Conservation (phyloP, 1,140 invertebrate genomes). For the Lordiphosa collinella region DNA sequence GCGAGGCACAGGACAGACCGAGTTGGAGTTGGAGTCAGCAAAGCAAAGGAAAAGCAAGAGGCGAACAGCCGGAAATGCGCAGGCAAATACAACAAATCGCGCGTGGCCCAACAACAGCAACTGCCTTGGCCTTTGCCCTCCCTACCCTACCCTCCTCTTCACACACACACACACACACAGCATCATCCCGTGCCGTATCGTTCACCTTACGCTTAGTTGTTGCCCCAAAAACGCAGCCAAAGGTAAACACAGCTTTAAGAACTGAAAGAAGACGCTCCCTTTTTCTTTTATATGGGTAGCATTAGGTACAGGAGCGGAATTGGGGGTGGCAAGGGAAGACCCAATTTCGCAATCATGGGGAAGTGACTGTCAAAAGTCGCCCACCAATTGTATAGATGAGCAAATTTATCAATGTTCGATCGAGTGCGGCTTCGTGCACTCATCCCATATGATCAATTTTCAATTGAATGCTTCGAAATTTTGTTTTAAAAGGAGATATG, state of each 20-base stretch:
- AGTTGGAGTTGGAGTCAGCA: neutral
- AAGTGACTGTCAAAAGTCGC: no score
- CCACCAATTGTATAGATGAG: no score
- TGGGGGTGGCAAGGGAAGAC: no score
- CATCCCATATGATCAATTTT: no score
- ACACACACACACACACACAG: neutral
- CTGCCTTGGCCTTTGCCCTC: conserved; percentile 33
- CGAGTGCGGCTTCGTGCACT: no score
- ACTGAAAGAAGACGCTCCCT: neutral
- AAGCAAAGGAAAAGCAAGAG: neutral
- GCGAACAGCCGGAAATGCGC: conserved; percentile 54
- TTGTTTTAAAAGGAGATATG: no score
- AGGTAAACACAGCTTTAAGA: conserved; percentile 32
- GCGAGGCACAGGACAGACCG: neutral
- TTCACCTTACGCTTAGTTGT: conserved; percentile 5
- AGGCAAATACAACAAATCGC: conserved; percentile 29
- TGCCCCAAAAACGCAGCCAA: conserved; percentile 41
- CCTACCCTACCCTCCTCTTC: no score
- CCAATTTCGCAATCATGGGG: no score
- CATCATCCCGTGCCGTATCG: neutral
- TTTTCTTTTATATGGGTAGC: no score
- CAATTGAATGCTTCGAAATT: no score
- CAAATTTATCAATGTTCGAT: no score
- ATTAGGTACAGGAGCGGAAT: no score
- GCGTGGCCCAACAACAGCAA: conserved; percentile 49